phyloP scores from a whole-genome alignment of 64 coral and sea anemone species.

The Anthopleura sola region DNA sequence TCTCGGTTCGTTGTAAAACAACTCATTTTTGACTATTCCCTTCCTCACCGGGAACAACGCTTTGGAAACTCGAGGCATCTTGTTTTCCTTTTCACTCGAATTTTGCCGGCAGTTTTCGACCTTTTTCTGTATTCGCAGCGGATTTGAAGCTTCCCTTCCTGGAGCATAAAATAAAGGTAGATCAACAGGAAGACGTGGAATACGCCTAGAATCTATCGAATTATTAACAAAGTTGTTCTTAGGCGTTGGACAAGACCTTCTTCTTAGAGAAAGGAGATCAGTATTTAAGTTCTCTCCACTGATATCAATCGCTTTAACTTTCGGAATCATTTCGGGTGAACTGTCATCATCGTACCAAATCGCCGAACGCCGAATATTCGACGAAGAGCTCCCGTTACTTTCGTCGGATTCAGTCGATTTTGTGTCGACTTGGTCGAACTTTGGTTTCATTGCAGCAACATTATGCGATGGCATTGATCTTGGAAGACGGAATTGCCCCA shows the following conservation, averaged over 20 bases:
- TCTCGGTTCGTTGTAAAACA: background rate
- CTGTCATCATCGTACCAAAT: background rate
- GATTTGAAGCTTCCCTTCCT: background rate
- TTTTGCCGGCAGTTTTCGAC: background rate
- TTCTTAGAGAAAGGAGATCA: background rate
- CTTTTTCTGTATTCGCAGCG: background rate
- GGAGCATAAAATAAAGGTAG: conserved; percentile 12
- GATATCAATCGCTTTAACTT: background rate
- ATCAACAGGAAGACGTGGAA: background rate
- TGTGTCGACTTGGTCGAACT: background rate
- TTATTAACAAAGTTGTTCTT: background rate
- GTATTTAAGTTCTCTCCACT: background rate
- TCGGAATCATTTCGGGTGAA: background rate
- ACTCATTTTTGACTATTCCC: background rate
- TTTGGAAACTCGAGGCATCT: background rate
- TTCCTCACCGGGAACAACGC: too few species aligned
- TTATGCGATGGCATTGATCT: conserved; percentile 12
- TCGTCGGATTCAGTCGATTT: conserved; percentile 1
- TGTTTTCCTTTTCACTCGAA: background rate
- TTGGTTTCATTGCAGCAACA: background rate
- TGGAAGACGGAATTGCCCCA: background rate
- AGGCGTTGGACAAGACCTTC: background rate
- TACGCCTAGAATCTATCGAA: background rate
- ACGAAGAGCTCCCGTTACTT: background rate
- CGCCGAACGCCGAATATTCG: background rate